Evolutionary conservation across 2,113 vertebrate species (phyloP).

Genomic region (Chascanopsetta lugubris): DNA sequence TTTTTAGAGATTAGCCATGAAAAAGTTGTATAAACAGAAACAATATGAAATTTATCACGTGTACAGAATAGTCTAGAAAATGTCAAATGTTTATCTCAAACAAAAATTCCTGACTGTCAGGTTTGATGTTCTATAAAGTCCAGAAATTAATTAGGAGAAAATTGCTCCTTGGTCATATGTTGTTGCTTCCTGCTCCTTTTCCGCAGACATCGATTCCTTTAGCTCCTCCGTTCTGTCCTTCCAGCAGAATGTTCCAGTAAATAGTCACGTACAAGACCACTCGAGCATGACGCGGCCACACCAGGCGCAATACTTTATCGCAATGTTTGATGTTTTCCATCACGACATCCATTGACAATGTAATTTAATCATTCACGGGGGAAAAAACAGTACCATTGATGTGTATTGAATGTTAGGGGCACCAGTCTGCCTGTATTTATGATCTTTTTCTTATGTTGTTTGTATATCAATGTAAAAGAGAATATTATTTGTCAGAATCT

Average conservation of each 20-base stretch:
- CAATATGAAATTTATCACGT: slow-evolving; percentile 48
- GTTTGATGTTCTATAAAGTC: slow-evolving; percentile 23
- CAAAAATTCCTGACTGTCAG: slow-evolving; percentile 20
- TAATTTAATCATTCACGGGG: slow-evolving; percentile 61
- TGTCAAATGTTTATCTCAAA: slow-evolving; percentile 20
- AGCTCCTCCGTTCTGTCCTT: slow-evolving; percentile 35
- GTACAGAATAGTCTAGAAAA: slow-evolving; percentile 31
- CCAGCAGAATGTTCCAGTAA: slow-evolving; percentile 35
- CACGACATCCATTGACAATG: slow-evolving; percentile 30
- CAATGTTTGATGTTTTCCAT: slow-evolving; percentile 48
- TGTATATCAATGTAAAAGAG: slow-evolving; percentile 71
- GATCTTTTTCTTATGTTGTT: slow-evolving; percentile 66
- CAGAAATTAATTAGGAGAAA: neutral
- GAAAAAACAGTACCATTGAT: slow-evolving; percentile 55
- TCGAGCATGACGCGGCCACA: slow-evolving; percentile 30
- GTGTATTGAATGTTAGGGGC: slow-evolving; percentile 68
- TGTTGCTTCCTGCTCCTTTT: slow-evolving; percentile 1
- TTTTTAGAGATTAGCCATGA: slow-evolving; percentile 34
- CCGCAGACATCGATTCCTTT: neutral
- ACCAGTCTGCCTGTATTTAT: slow-evolving; percentile 66
- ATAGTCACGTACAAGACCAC: slow-evolving; percentile 15
- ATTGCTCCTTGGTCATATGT: neutral
- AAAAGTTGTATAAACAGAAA: slow-evolving; percentile 32
- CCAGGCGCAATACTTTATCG: slow-evolving; percentile 29
- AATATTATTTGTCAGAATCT: slow-evolving; percentile 70